A percentile compares a stretch with the other conserved stretches of the same genome.
These are phyloP conservation scores for Galbula dea DNA, from an alignment of 2,113 vertebrate species.

Conservation along the genomic window DNA sequence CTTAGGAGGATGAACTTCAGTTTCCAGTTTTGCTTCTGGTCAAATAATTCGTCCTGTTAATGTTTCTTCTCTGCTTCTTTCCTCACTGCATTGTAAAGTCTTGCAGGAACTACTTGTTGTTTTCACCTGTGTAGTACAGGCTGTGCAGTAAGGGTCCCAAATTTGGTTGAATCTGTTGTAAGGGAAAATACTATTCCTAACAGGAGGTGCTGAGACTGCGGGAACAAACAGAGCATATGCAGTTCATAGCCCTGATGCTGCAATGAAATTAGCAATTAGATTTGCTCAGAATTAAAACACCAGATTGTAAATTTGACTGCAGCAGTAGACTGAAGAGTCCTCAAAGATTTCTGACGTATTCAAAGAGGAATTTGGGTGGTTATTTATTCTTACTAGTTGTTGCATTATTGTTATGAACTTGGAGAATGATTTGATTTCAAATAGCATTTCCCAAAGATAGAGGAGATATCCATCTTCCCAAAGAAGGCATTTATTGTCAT, in stretches of 20 bases:
- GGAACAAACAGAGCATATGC: neutral
- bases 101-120: neutral
- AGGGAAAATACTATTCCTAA: neutral
- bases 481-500: neutral
- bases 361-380: neutral
- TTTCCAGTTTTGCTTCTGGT: neutral
- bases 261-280: neutral
- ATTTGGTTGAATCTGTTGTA: neutral
- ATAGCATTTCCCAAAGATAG: neutral
- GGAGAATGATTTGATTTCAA: neutral
- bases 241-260: neutral
- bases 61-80: neutral
- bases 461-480: neutral
- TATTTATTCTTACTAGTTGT: neutral
- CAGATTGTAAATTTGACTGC: neutral
- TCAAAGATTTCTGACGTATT: neutral
- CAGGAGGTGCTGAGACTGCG: neutral
- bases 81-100: neutral
- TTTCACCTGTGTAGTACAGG: neutral
- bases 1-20: neutral
- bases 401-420: neutral
- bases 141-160: neutral
- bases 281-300: neutral
- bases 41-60: neutral
- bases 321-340: neutral